Evolutionary conservation across 2,797 vertebrate species (phyloP), one percentile per base, ranked within the genome.

Genomic region (Pseudochaenichthys georgianus): DNA sequence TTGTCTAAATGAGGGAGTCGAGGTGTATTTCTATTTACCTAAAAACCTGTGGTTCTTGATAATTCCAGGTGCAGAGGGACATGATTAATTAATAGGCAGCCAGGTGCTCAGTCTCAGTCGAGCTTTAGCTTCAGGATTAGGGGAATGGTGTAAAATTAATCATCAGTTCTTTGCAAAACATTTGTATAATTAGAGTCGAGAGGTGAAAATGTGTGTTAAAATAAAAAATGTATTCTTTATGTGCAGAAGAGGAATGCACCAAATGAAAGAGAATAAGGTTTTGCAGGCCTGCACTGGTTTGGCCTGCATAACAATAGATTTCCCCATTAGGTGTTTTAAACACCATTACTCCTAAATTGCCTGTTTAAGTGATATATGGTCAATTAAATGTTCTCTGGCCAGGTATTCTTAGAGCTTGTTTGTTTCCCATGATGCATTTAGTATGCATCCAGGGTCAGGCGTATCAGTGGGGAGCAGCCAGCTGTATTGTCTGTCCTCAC

Each of bases 401-500:
- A 71, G 48, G 51, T 77, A 61, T 60, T 74, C 16, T 58, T 53
- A 38, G 57, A 60, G 65, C 31, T 71, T 75, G 19, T 80, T 78
- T 77, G 43, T 81, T 78, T 75, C 64, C 69, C 65, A 53, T 78
- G 75, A 79, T 83, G 61, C 76, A 69, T 61, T 76, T 60, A 73
- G 57, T 1, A 3, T 64, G 57, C 47, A 43, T 57, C 42, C 34
- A 57, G 45, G 77, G 80, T 84, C 62, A 75, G 76, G 51, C 70
- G 73, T 81, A 85, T 90, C 81, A 77, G 54, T 16, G 38, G 53
- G 70, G 65, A 85, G 78, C 77, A 73, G 64, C 66, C 70, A 70
- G 75, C 71, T 80, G 65, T 66, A 58, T 75, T 57, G 52, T 73
- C 42, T 64, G 42, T 67, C 59, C 77, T 87, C 43, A 13, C 41